Evolutionary conservation across 2,113 vertebrate species (phyloP).

Genomic region (Onychostruthus taczanowskii): DNA sequence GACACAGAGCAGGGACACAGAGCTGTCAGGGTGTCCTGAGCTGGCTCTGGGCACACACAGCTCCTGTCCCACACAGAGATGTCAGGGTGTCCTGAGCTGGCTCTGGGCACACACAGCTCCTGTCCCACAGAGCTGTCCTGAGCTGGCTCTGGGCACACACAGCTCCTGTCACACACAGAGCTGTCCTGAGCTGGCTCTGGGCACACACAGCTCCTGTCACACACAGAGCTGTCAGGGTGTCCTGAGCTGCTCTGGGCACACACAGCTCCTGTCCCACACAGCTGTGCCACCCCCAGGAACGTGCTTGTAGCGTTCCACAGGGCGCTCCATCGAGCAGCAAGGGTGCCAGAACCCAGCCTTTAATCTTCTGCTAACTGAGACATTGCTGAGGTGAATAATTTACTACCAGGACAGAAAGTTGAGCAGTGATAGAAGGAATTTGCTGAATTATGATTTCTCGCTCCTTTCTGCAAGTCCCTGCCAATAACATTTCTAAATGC

Average conservation of each 20-base stretch:
- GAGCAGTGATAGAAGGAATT: constrained; percentile 36
- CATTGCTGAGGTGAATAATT: constrained; percentile 40
- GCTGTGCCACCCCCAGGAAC: neutral
- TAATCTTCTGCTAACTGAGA: constrained; percentile 4
- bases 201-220: neutral
- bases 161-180: neutral
- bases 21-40: neutral
- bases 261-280: neutral
- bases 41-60: neutral
- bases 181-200: neutral
- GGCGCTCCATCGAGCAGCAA: neutral
- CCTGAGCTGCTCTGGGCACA: neutral
- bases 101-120: neutral
- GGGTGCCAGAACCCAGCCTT: neutral
- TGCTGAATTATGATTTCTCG: constrained; percentile 50
- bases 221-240: neutral
- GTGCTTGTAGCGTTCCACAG: neutral
- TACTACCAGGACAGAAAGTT: neutral
- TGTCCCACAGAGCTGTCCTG: neutral
- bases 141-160: neutral
- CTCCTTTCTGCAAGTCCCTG: neutral
- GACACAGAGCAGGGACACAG: too few relatives aligned
- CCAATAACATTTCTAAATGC: constrained; percentile 28
- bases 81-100: neutral
- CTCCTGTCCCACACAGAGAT: neutral